Base-by-base conservation (phyloP, 2,113 vertebrate genomes). In the Nerophis lumbriciformis region DNA sequence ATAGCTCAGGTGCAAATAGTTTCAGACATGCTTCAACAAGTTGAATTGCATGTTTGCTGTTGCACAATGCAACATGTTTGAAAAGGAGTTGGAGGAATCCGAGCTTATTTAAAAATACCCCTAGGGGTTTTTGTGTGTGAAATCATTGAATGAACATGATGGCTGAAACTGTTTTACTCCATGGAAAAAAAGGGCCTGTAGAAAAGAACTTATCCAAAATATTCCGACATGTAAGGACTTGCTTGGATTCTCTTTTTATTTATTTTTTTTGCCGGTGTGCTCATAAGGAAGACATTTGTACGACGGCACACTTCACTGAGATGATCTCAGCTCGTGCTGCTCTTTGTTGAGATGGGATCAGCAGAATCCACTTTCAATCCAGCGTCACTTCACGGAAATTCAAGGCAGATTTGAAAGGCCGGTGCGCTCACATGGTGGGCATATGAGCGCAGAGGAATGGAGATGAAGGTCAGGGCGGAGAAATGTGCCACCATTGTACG, bases 151-250 rank as follows among this genome's bases (percentile, higher is more conserved):
- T 45, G 53, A 35, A 11, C 16, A 39, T 48, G 48, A 37, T 36
- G 19, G 5, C 37, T 37, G 48, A 36, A 60, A 36, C 52, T 48
- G 10, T 15, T 59, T 44, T 57, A 21, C 54, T 48, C 7, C 10
- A 21, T 13, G 5, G 16, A 48, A 61, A 35, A 48, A 16, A 64
- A 61, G 49, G 44, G 45, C 54, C 65, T 21, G 52, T 38, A 65
- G 70, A 19, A 37, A 71, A 76, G 19, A 67, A 77, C 59, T 78
- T 73, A 70, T 59, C 74, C 61, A 61, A 21, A 53, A 63, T 15
- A 19, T 36, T 62, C 48, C 12, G 48, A 69, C 83, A 5, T 78
- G 83, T 78, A 57, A 58, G 65, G 72, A 48, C 77, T 10, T 82
- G 83, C 28, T 28, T 28, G 2, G 28, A 28, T 28, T 28, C 1